Evolutionary conservation across 2,113 vertebrate genomes (phyloP).

Genomic region (Chloropsis hardwickii): DNA sequence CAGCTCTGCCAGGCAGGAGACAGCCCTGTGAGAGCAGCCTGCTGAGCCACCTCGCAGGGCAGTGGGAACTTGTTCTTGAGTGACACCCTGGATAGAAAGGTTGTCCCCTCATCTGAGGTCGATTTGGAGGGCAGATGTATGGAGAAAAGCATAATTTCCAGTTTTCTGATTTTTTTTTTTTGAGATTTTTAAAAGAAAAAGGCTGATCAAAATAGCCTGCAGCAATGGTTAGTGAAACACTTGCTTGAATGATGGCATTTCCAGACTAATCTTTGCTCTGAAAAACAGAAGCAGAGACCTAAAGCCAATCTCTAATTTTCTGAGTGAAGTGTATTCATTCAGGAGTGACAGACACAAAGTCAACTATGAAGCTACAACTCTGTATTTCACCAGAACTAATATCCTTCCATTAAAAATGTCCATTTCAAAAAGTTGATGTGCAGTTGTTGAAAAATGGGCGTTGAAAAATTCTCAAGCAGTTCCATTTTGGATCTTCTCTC

Average conservation of each 20-base stretch:
- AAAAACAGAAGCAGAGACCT: neutral
- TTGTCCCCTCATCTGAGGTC: neutral
- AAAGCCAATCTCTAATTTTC: neutral
- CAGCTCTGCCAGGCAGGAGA: neutral
- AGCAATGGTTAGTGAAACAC: neutral
- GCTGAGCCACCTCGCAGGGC: neutral
- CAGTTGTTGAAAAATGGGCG: neutral
- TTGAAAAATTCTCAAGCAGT: neutral
- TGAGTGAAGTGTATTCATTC: neutral
- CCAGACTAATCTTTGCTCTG: neutral
- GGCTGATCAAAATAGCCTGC: neutral
- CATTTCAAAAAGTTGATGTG: neutral
- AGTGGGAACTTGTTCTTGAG: neutral
- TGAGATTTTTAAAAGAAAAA: neutral
- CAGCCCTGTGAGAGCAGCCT: neutral
- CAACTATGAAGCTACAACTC: neutral
- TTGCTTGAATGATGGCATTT: neutral
- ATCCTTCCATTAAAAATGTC: neutral
- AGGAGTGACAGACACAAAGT: neutral
- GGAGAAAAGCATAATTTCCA: neutral
- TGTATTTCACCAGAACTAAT: neutral
- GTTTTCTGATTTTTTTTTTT: neutral
- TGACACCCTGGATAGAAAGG: neutral
- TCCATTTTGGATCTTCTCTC: neutral
- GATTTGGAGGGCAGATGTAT: neutral